A percentile compares a stretch with the other conserved stretches of the same genome.
These are phyloP conservation scores for Hylyphantes graminicola DNA, from an alignment of 1,140 invertebrate genomes.

Conservation along the genomic window DNA sequence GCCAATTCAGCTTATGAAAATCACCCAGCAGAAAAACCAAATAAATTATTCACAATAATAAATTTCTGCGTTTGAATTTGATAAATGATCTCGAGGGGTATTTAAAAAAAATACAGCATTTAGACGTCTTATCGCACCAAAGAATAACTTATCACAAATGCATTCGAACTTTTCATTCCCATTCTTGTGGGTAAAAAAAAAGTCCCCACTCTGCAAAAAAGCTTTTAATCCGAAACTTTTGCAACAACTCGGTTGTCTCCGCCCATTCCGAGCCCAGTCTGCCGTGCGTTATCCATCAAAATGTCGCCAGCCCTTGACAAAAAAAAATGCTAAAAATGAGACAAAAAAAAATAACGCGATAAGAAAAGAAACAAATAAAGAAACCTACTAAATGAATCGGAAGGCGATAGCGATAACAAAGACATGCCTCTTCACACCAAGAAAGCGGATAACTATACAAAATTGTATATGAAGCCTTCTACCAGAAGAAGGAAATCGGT, in stretches of 20 bases:
- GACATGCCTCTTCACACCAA: constrained; percentile 40
- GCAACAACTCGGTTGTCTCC: constrained; percentile 4
- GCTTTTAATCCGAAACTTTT: constrained; percentile 7
- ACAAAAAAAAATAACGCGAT: constrained; percentile 3
- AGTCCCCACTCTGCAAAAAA: neutral
- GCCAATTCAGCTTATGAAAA: too few relatives aligned
- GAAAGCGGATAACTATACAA: constrained; percentile 48
- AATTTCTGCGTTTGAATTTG: too few relatives aligned
- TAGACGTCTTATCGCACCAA: too few relatives aligned
- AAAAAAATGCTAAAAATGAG: too few relatives aligned
- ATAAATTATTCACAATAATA: too few relatives aligned
- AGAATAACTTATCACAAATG: too few relatives aligned
- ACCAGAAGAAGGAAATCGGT: neutral
- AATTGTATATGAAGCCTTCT: neutral
- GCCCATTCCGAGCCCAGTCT: neutral
- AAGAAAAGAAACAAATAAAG: constrained; percentile 48
- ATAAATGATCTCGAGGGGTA: too few relatives aligned
- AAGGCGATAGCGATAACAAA: constrained; percentile 56
- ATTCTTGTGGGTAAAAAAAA: constrained; percentile 3
- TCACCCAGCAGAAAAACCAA: too few relatives aligned
- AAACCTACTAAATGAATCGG: constrained; percentile 55
- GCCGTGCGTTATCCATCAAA: constrained; percentile 39
- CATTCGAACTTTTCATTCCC: too few relatives aligned
- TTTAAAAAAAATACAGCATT: too few relatives aligned
- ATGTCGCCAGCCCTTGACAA: constrained; percentile 17